phyloP scores from a whole-genome alignment of 2,888 invertebrate species.

The Xestia rhomboidea region DNA sequence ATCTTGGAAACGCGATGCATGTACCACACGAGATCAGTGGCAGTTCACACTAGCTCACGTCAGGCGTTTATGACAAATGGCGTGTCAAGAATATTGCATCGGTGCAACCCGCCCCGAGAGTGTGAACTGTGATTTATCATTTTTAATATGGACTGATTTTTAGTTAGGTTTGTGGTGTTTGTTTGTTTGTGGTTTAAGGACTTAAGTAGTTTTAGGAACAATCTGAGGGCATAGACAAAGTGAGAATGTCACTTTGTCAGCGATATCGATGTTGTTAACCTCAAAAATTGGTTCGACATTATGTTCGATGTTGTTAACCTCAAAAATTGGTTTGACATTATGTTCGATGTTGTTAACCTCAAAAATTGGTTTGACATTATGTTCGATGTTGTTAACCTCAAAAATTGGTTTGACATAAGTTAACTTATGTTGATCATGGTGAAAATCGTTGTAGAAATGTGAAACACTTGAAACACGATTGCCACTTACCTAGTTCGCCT shows the following conservation, averaged over 20 bases:
- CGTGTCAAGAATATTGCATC: slow-evolving; percentile 66
- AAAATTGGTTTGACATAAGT: too few relatives aligned
- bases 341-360: background rate
- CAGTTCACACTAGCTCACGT: slow-evolving; percentile 56
- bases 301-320: background rate
- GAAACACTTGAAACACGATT: background rate
- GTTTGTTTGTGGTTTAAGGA: background rate
- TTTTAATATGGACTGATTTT: slow-evolving; percentile 65
- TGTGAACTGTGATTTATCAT: slow-evolving; percentile 65
- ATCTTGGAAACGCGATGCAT: slow-evolving; percentile 54
- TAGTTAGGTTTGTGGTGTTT: slow-evolving; percentile 8
- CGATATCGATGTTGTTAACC: background rate
- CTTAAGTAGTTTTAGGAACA: background rate
- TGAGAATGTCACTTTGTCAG: background rate
- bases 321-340: background rate
- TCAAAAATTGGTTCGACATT: background rate
- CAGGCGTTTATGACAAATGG: slow-evolving; percentile 62
- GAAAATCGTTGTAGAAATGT: background rate
- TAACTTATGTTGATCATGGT: too few relatives aligned
- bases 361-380: background rate
- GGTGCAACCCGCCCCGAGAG: slow-evolving; percentile 56
- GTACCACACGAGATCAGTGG: slow-evolving; percentile 56
- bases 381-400: too few relatives aligned
- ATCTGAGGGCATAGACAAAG: background rate
- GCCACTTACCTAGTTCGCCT: background rate